Base-by-base conservation (phyloP, 2,888 invertebrate species). In the Drosophila engyochracea region DNA sequence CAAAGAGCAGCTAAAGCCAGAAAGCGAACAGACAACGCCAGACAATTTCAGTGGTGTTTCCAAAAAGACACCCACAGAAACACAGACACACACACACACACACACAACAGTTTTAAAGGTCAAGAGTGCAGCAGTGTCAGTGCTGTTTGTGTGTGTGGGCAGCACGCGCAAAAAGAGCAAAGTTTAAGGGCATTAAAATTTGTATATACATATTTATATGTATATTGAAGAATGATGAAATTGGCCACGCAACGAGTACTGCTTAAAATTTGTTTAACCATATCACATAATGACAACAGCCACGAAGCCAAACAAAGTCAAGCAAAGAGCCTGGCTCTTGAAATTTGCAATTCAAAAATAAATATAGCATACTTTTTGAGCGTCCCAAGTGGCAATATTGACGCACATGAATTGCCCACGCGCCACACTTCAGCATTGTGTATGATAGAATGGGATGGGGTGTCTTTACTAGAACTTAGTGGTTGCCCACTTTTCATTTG, bases 171-270 rank as follows among this genome's bases (percentile, higher is more conserved):
- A 90, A 87, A 87, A 87, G 89, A 87, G 90, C 86, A 87, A 90
- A 87, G 86, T 87, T 87, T 90, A 87, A 90, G 87, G 80, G 82
- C 89, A 90, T 87, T 83, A 82, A 80, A 89, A 89, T 25, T 14
- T 47, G 14, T 47, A 14, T 30, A 12, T 39, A 35, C 28, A 37
- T 39, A 28, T 30, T 6, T 39, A 30, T 53, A 53, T 31, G 31
- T 31, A 9, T 2, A 68, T 68, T 69, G 58, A 31, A 62, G 76
- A 22, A 76, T 89, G 85, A 87, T 84, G 85, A 86, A 84, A 85
- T 80, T 87, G 65, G 57, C 72, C 82, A 82, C 87, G 87, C 87
- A 84, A 72, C 69, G 65, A 74, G 68, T 61, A 76, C 63, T 37
- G 69, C 63, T 41, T 39, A 53, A 35, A 67, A 76, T 79, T 89